Evolutionary conservation across 1,140 invertebrate species (phyloP).

Genomic region (Aphelinus certus): DNA sequence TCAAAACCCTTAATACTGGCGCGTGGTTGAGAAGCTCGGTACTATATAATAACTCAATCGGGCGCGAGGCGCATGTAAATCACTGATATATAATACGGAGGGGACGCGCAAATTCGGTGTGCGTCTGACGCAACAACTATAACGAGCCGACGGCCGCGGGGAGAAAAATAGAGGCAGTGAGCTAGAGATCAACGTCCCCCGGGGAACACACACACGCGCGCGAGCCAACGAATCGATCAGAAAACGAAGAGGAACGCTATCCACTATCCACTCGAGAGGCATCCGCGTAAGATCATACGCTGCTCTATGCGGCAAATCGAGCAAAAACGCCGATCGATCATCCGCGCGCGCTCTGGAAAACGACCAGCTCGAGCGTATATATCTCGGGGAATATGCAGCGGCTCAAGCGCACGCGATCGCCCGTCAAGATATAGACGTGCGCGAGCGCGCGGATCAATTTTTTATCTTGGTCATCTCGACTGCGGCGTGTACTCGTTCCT

Average conservation of each 20-base stretch:
- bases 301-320: not conserved
- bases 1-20: no score
- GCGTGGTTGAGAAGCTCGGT: no score
- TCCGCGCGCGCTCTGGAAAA: not conserved
- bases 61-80: no score
- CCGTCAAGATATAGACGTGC: slow-evolving; percentile 15
- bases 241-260: not conserved
- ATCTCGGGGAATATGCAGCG: not conserved
- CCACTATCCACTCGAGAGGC: not conserved
- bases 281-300: not conserved
- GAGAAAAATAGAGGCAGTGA: not conserved
- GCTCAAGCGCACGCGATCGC: slow-evolving; percentile 10
- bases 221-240: not conserved
- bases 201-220: not conserved
- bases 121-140: no score
- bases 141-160: no score
- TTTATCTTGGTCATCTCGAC: not conserved
- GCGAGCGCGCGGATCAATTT: not conserved
- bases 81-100: no score
- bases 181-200: not conserved
- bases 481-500: not conserved
- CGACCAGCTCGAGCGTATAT: not conserved
- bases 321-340: slow-evolving; percentile 13
- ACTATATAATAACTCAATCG: no score
- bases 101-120: no score